A percentile compares a stretch with the other conserved stretches of the same genome.
Evolutionary conservation across 2,113 vertebrate genomes (phyloP).

Genomic region (Hydrochoerus hydrochaeris): DNA sequence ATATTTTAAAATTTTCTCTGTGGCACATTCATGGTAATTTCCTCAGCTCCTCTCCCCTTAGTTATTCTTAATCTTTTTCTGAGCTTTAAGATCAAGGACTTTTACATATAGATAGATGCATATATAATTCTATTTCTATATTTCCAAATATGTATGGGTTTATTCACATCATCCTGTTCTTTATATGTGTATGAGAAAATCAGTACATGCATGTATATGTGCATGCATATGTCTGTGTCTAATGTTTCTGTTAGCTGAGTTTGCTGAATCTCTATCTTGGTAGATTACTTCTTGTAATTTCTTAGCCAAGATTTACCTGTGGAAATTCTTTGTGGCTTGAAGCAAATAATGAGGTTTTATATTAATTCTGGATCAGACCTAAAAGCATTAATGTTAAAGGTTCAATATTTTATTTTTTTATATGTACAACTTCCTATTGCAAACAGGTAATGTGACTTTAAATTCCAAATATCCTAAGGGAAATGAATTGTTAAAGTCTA

Average conservation of each 20-base stretch:
- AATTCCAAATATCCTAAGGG: background rate
- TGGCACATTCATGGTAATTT: background rate
- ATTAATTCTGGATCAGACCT: background rate
- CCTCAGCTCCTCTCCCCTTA: background rate
- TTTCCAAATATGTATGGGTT: background rate
- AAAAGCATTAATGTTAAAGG: background rate
- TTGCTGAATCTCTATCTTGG: background rate
- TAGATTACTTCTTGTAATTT: background rate
- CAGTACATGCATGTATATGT: background rate
- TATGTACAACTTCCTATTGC: background rate
- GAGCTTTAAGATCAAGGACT: background rate
- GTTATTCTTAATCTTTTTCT: background rate
- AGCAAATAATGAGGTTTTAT: background rate
- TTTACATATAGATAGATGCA: background rate
- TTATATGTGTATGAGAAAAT: background rate
- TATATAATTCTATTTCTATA: background rate
- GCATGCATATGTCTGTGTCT: background rate
- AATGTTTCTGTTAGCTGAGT: background rate
- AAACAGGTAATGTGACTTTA: background rate
- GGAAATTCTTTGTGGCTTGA: background rate
- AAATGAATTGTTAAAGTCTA: background rate
- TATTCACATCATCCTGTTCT: background rate
- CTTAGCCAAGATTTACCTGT: background rate
- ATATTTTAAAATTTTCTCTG: background rate
- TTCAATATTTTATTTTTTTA: background rate